phyloP scores from a whole-genome alignment of 2,113 vertebrate species.

The Ceuthmochares aereus region DNA sequence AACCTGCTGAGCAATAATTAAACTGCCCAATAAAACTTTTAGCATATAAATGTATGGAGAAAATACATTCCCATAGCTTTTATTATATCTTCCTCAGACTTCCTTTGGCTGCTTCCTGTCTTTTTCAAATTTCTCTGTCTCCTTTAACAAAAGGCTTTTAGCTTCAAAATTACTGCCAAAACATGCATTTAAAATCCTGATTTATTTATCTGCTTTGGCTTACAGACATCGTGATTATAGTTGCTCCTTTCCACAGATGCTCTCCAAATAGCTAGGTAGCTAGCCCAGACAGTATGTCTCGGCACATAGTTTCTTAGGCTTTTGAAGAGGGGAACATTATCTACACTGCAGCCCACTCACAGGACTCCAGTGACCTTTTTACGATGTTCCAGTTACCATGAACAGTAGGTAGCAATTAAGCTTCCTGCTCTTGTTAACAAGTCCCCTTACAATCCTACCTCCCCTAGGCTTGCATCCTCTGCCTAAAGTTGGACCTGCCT shows the following conservation, averaged over 20 bases:
- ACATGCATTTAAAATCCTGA: constrained; percentile 41
- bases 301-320: background rate
- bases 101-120: background rate
- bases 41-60: background rate
- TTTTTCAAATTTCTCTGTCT: constrained; percentile 34
- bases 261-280: background rate
- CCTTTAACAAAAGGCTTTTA: constrained; percentile 34
- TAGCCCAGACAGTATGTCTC: background rate
- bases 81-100: background rate
- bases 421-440: background rate
- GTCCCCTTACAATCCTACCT: background rate
- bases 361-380: background rate
- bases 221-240: background rate
- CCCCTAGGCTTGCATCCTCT: background rate
- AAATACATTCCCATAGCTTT: background rate
- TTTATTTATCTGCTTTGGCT: constrained; percentile 42
- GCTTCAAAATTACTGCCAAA: constrained; percentile 39
- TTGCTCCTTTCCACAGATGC: background rate
- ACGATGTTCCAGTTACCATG: background rate
- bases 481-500: background rate
- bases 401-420: constrained; percentile 51
- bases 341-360: background rate
- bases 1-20: constrained; percentile 19
- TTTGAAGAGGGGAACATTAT: rapidly evolving
- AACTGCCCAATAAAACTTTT: background rate